Evolutionary conservation across 1,140 invertebrate genomes (phyloP), one percentile per base, ranked within the genome.

Genomic region (Steinernema feltiae): DNA sequence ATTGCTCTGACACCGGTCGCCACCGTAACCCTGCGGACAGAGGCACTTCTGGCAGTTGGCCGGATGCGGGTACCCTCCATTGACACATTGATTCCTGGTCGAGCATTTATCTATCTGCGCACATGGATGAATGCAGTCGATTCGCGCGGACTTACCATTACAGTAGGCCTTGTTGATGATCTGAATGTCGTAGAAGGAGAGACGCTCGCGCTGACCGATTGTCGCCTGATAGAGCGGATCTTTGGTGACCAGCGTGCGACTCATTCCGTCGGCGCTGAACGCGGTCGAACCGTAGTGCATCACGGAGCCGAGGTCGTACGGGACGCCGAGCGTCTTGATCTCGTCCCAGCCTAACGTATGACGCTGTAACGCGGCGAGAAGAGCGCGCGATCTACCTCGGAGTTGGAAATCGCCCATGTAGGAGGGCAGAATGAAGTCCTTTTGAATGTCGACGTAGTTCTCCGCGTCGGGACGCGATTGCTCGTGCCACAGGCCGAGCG

Each of bases 201-300:
- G 79, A 15, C 71, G 72, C 46, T 85, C 84, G 30, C 84, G n/a
- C 31, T 85, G 84, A 30, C 84, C 84, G 70, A 85, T 85, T 0
- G 84, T 85, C 30, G 70, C 72, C 73, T 85, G 84, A 70, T 78
- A 84, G 3, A 80, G 46, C 15, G 79, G 76, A 46, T 83, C 79
- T 75, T 74, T 76, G 0, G 84, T 86, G 0, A 85, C 30, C 27
- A 85, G 31, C 3, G 84, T 84, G 31, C 69, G 41, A 31, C 75
- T 86, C 17, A 48, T 83, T 17, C 84, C 79, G 75, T 84, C 84
- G 12, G 73, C 53, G 70, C 73, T 78, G 75, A 86, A 84, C 18
- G 83, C 83, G 24, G 79, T 88, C 18, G 87, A 79, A 7, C 87
- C 87, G 78, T 89, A 89, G 80, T 89, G 88, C 87, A 89, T 88